Evolutionary conservation across 2,888 invertebrate genomes (phyloP).

Genomic region (Orchesellides sinensis): DNA sequence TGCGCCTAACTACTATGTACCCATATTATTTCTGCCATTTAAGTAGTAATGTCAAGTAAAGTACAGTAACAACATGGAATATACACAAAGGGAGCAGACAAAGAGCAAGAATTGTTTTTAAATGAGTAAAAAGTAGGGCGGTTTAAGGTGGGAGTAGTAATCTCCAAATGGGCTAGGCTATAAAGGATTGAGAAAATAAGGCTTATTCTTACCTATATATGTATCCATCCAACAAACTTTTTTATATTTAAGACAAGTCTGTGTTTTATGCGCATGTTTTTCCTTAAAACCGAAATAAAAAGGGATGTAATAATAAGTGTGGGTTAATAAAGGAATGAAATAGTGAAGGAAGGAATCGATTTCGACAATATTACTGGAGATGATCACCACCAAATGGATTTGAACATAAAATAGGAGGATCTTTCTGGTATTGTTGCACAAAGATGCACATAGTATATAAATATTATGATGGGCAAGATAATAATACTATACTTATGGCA

Average conservation of each 20-base stretch:
- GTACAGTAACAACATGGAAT: neutral
- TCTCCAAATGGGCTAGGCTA: constrained; percentile 14
- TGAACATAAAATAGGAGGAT: constrained; percentile 58
- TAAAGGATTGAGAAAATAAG: neutral
- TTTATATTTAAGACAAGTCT: neutral
- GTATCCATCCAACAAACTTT: neutral
- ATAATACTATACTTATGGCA: too few species aligned
- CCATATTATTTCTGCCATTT: too few species aligned
- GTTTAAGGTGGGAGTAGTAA: constrained; percentile 19
- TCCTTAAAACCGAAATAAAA: too few species aligned
- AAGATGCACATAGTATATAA: neutral
- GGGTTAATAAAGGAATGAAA: neutral
- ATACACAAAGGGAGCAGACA: too few species aligned
- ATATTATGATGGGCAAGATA: too few species aligned
- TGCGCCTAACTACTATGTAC: too few species aligned
- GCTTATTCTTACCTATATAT: neutral
- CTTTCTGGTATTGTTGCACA: too few species aligned
- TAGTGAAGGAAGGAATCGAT: too few species aligned
- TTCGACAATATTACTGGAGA: neutral
- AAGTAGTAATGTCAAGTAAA: too few species aligned
- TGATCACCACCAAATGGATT: constrained; percentile 2
- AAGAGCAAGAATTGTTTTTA: too few species aligned
- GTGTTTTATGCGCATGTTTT: neutral
- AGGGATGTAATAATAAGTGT: neutral
- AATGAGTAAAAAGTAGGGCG: neutral